Evolutionary conservation across 2,888 invertebrate species (phyloP).

Genomic region (Apamea crenata): DNA sequence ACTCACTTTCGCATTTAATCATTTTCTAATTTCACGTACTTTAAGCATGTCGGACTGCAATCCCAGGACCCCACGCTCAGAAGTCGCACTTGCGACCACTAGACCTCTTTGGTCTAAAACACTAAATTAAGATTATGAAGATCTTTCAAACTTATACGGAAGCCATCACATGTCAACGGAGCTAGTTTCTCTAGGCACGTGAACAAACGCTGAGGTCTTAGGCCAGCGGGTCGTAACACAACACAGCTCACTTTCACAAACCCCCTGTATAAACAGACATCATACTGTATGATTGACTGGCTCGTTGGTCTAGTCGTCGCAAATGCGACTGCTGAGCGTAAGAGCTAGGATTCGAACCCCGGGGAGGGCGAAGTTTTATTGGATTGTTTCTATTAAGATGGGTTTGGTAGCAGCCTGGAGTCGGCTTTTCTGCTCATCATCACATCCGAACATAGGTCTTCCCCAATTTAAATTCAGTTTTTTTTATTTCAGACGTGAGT

Average conservation of each 20-base stretch:
- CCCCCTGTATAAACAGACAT: constrained; percentile 35
- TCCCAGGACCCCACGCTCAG: not conserved
- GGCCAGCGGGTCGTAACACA: constrained; percentile 45
- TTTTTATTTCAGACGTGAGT: no score
- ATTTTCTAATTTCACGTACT: not conserved
- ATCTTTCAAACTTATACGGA: constrained; percentile 21
- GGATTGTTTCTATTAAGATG: no score
- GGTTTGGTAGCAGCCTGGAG: no score
- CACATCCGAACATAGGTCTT: not conserved
- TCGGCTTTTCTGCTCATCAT: no score
- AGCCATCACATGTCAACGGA: constrained; percentile 42
- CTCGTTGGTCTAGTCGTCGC: not conserved
- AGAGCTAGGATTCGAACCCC: not conserved
- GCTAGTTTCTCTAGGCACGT: constrained; percentile 50
- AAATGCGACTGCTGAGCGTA: not conserved
- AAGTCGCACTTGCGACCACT: not conserved
- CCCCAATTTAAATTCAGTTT: not conserved
- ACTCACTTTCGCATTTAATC: not conserved
- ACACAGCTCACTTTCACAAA: constrained; percentile 44
- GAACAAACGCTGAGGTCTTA: constrained; percentile 55
- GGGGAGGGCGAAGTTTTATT: not conserved
- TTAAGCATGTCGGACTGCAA: not conserved
- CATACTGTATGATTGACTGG: constrained; percentile 38
- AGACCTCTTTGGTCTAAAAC: not conserved
- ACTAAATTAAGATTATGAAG: constrained; percentile 10